Evolutionary conservation across 2,113 vertebrate species (phyloP).

Genomic region (Oryzias javanicus): DNA sequence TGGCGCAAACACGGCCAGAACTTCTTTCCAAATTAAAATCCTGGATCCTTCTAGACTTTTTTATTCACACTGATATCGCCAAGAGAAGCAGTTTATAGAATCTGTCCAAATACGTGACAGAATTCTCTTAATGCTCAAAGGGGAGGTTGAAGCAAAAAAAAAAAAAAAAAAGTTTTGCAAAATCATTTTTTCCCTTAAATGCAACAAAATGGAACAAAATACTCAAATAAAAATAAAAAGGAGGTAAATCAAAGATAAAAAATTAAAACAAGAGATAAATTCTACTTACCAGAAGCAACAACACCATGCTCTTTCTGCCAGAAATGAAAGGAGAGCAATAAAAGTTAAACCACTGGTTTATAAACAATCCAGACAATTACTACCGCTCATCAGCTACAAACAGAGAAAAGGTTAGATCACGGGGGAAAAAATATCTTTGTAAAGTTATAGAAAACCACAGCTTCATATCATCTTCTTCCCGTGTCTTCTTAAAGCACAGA

Average conservation of each 20-base stretch:
- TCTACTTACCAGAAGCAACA: constrained; percentile 74
- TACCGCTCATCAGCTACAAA: constrained; percentile 36
- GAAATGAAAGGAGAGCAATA: constrained; percentile 67
- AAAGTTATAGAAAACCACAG: constrained; percentile 19
- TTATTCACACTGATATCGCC: no score
- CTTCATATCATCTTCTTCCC: constrained; percentile 20
- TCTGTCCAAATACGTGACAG: no score
- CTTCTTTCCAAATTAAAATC: no score
- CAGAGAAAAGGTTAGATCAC: constrained; percentile 38
- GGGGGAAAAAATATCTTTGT: constrained; percentile 13
- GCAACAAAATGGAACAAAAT: background rate
- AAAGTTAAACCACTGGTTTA: constrained; percentile 59
- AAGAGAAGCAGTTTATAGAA: no score
- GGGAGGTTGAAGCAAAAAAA: no score
- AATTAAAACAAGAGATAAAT: background rate
- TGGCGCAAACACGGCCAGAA: no score
- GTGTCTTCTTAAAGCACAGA: background rate
- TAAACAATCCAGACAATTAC: constrained; percentile 27
- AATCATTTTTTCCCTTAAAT: no score
- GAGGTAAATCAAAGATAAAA: background rate
- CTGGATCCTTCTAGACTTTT: no score
- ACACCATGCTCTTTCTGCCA: constrained; percentile 75
- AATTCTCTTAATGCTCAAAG: no score
- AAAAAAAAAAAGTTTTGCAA: no score
- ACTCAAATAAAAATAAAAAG: constrained; percentile 11